Evolutionary conservation across 2,797 vertebrate genomes (phyloP).

Genomic region (Spinus pinus): DNA sequence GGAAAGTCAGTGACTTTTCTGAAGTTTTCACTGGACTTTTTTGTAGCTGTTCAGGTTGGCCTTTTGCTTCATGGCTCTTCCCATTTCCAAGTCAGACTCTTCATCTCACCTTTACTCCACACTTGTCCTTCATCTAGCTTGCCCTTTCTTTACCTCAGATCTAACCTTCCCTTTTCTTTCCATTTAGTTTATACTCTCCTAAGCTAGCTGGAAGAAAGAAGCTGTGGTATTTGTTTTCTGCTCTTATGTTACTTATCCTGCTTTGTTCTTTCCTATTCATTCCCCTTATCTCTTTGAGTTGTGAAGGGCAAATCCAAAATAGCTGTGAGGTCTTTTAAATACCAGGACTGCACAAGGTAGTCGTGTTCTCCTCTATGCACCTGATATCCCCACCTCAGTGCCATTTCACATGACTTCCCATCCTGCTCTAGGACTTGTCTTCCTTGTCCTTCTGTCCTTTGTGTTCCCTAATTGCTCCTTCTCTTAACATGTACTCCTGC

Average conservation of each 20-base stretch:
- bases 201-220: background rate
- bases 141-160: background rate
- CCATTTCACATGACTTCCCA: background rate
- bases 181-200: background rate
- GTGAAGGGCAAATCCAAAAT: background rate
- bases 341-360: background rate
- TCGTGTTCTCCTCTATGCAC: background rate
- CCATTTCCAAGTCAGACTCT: background rate
- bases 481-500: rapidly evolving
- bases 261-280: background rate
- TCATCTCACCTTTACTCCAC: background rate
- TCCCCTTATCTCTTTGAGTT: background rate
- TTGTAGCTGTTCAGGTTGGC: background rate
- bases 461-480: background rate
- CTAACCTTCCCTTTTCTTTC: background rate
- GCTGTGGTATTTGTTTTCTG: background rate
- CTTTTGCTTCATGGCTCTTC: slow-evolving; percentile 25
- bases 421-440: background rate
- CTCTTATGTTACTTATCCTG: background rate
- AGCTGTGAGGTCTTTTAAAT: background rate
- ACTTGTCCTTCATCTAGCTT: slow-evolving; percentile 4
- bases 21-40: slow-evolving; percentile 4
- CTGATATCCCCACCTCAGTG: background rate
- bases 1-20: background rate
- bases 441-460: background rate